Conservation (phyloP, 2,888 invertebrate genomes). For the Cyaniris semiargus region DNA sequence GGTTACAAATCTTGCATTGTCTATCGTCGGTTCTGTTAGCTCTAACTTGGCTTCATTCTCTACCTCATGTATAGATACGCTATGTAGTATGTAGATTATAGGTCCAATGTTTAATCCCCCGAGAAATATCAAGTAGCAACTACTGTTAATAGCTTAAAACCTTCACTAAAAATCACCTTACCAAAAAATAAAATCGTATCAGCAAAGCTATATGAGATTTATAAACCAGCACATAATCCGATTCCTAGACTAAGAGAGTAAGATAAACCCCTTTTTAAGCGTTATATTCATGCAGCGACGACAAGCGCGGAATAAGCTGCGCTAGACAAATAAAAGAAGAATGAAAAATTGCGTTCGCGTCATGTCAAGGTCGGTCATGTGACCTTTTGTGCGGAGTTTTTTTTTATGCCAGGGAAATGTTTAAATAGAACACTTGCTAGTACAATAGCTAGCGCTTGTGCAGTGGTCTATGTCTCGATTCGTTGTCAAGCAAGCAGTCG, state of each 20-base stretch:
- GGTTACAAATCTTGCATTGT: too few species aligned
- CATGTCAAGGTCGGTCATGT: slow-evolving; percentile 28
- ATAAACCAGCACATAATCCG: slow-evolving; percentile 8
- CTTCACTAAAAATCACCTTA: background rate
- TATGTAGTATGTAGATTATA: too few species aligned
- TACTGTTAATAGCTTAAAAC: background rate
- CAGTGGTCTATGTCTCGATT: background rate
- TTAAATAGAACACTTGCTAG: slow-evolving; percentile 17
- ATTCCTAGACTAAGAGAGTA: slow-evolving; percentile 5
- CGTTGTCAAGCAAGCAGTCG: background rate
- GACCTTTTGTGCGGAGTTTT: slow-evolving; percentile 24
- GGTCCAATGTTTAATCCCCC: background rate
- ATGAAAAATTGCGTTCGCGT: slow-evolving; percentile 30
- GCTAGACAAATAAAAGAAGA: slow-evolving; percentile 21
- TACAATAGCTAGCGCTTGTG: background rate
- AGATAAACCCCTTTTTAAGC: slow-evolving; percentile 19
- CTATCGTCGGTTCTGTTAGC: too few species aligned
- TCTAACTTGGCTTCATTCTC: too few species aligned
- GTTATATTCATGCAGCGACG: slow-evolving; percentile 22
- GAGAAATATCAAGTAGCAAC: background rate
- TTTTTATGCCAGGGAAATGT: slow-evolving; percentile 23
- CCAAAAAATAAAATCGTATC: background rate
- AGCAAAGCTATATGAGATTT: background rate
- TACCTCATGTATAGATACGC: too few species aligned
- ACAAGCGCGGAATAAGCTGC: slow-evolving; percentile 25